Evolutionary conservation across 2,113 vertebrate species (phyloP), one percentile per base, ranked within the genome.

Genomic region (Lycaon pictus): DNA sequence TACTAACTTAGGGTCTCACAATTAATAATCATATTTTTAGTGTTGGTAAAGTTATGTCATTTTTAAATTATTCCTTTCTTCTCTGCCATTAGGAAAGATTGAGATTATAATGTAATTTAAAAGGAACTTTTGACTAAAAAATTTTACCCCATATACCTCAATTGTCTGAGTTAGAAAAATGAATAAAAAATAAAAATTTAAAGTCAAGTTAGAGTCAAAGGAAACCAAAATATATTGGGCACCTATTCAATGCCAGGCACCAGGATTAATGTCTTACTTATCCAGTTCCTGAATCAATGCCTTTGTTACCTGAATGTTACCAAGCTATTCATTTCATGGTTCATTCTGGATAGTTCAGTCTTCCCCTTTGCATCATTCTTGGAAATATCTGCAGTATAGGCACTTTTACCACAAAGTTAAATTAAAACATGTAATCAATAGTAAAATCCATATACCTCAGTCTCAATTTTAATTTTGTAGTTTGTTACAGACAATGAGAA

Each of bases 401-500:
- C 20, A 51, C 6, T 95, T 93, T 79, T 86, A 25, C 15, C 2
- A 25, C 23, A 93, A 97, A 74, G 15, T 79, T 92, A 80, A 89
- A 83, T 80, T 63, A 85, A 90, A 89, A 25, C 11, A 5, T 29
- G 35, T 32, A 90, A 79, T 83, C 29, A 74, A 48, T 74, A 96
- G 20, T 72, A 69, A 83, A 92, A 92, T 83, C 3, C 3, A 32
- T 92, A 79, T n/a, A 3, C 6, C 11, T 48, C 2, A 6, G 7
- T 74, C 48, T 56, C 58, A 17, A 56, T 67, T 72, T 92, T 95
- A 80, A 77, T 80, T 93, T 4, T 90, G 35, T 71, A 48, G 23
- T 97, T 92, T 77, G 58, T 86, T 85, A 83, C 16, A 84, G 48
- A 91, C 43, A 94, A 51, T 83, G 29, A 23, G 12, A 77, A 83